phyloP scores from a whole-genome alignment of 1,140 invertebrate species.

The Subanguina moxae region DNA sequence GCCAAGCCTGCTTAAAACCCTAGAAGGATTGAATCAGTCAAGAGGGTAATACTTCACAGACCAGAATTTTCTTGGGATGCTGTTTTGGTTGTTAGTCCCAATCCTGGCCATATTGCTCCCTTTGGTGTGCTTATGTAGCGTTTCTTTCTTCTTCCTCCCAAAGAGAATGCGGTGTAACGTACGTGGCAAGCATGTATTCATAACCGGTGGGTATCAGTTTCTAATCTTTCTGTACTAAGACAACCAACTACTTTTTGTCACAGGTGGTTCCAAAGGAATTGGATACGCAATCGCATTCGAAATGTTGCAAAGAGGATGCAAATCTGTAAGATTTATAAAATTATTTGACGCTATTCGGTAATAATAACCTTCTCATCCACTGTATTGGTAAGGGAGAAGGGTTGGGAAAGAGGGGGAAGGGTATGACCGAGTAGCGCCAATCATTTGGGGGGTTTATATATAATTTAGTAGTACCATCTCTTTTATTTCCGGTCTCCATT shows the following conservation, averaged over 20 bases:
- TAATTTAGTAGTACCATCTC: too few relatives aligned
- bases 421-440: too few relatives aligned
- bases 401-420: too few relatives aligned
- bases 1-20: too few relatives aligned
- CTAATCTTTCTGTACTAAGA: conserved; percentile 16
- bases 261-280: conserved; percentile 88
- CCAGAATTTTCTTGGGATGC: too few relatives aligned
- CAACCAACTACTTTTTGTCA: not conserved
- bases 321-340: conserved; percentile 69
- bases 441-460: too few relatives aligned
- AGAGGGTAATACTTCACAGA: too few relatives aligned
- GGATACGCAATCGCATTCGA: conserved; percentile 77
- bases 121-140: conserved; percentile 2
- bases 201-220: conserved; percentile 41
- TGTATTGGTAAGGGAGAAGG: too few relatives aligned
- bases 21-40: too few relatives aligned
- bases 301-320: conserved; percentile 73
- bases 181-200: conserved; percentile 42
- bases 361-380: too few relatives aligned
- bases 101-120: not conserved
- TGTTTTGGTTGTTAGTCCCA: too few relatives aligned
- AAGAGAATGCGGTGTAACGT: conserved; percentile 28
- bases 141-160: conserved; percentile 17
- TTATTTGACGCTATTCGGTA: too few relatives aligned
- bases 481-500: conserved; percentile 63